These are phyloP conservation scores for Tromatobia lineatoria DNA, from an alignment of 2,888 invertebrate genomes.

Conservation along the genomic window DNA sequence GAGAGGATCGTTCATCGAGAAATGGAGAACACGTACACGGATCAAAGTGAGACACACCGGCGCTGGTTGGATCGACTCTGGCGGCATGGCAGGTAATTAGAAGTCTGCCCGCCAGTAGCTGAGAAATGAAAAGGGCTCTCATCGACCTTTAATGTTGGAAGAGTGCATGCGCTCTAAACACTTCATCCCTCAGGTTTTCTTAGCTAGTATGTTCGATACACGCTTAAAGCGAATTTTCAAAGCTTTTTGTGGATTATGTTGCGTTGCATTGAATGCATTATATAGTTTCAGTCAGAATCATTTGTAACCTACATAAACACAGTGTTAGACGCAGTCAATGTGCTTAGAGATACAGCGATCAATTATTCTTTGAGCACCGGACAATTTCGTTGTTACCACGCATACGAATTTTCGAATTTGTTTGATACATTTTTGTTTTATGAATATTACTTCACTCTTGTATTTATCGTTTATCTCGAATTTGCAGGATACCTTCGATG, in stretches of 20 bases:
- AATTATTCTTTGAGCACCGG: slow-evolving; percentile 42
- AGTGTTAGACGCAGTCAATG: slow-evolving; percentile 20
- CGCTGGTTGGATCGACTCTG: slow-evolving; percentile 21
- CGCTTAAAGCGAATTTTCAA: slow-evolving; percentile 39
- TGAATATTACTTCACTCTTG: too few species aligned
- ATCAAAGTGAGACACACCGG: slow-evolving; percentile 32
- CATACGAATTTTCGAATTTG: neutral
- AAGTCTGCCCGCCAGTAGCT: slow-evolving; percentile 39
- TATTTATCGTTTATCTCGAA: too few species aligned
- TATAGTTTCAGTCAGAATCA: slow-evolving; percentile 27
- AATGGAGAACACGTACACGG: slow-evolving; percentile 16
- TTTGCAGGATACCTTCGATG: too few species aligned
- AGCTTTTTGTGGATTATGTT: slow-evolving; percentile 33
- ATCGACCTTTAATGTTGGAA: slow-evolving; percentile 28
- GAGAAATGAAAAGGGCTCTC: slow-evolving; percentile 24
- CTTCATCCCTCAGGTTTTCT: slow-evolving; percentile 32
- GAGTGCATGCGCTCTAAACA: slow-evolving; percentile 28
- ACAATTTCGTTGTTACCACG: slow-evolving; percentile 34
- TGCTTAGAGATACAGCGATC: slow-evolving; percentile 32
- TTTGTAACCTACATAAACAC: slow-evolving; percentile 21
- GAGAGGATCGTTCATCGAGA: slow-evolving; percentile 12
- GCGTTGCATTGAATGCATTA: slow-evolving; percentile 25
- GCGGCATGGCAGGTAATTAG: slow-evolving; percentile 21
- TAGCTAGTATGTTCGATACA: slow-evolving; percentile 16
- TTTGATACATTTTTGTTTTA: too few species aligned